Conservation (phyloP, 2,888 invertebrate species). For the Lycocerus yunnanus region DNA sequence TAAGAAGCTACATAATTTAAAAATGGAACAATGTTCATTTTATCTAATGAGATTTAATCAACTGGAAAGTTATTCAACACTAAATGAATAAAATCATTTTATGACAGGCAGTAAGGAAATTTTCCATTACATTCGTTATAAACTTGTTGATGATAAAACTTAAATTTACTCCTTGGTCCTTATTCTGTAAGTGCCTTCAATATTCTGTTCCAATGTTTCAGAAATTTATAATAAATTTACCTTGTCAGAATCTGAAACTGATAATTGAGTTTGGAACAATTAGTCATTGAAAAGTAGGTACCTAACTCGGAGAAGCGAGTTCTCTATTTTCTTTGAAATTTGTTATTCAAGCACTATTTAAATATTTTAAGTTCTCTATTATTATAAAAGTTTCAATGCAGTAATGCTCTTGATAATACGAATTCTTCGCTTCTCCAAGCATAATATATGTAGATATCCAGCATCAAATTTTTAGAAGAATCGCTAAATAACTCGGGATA, state of each 20-base stretch:
- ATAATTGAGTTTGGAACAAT: not conserved
- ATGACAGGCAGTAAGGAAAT: not conserved
- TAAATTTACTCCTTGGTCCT: not conserved
- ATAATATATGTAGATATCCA: no score
- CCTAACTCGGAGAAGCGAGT: no score
- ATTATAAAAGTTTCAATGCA: not conserved
- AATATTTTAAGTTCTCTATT: not conserved
- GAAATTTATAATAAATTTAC: not conserved
- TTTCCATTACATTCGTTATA: not conserved
- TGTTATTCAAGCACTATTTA: not conserved
- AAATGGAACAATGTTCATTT: not conserved
- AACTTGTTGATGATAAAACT: not conserved
- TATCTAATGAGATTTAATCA: not conserved
- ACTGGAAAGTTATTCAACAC: not conserved
- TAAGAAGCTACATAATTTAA: not conserved
- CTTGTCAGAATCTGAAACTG: not conserved
- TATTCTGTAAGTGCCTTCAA: not conserved
- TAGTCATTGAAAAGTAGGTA: not conserved
- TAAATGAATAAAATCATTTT: not conserved
- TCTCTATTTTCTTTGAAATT: not conserved
- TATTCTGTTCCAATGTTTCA: not conserved
- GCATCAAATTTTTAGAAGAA: not conserved
- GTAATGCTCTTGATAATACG: not conserved
- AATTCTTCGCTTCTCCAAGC: not conserved
- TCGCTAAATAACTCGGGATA: not conserved